Evolutionary conservation across 2,797 vertebrate species (phyloP).

Genomic region (Staurois parvus): DNA sequence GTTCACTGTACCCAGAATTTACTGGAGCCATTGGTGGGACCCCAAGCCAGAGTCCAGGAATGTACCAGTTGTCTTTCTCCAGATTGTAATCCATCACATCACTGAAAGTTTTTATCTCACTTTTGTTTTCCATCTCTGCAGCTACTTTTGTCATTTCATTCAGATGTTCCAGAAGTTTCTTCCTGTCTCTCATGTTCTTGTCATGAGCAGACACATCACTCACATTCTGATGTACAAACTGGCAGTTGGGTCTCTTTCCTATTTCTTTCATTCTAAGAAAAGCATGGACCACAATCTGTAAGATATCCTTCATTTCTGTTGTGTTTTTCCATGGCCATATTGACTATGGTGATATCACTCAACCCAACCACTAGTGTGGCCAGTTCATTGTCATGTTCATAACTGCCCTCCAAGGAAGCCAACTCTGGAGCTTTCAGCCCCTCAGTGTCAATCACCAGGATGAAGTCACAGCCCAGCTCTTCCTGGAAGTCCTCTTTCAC

Average conservation of each 20-base stretch:
- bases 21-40: conserved; percentile 72
- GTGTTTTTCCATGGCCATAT: conserved; percentile 65
- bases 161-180: conserved; percentile 40
- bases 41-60: conserved; percentile 79
- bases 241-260: conserved; percentile 67
- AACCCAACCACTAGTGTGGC: conserved; percentile 71
- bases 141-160: conserved; percentile 64
- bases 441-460: conserved; percentile 39
- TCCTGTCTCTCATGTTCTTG: conserved; percentile 44
- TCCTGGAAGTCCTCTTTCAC: conserved; percentile 16
- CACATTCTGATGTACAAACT: conserved; percentile 67
- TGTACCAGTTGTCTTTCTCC: conserved; percentile 67
- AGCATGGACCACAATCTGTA: conserved; percentile 68
- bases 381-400: conserved; percentile 50
- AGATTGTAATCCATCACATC: conserved; percentile 72
- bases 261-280: conserved; percentile 69
- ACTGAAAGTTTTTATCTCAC: conserved; percentile 63
- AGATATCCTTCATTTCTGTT: conserved; percentile 68
- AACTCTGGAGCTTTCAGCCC: conserved; percentile 38
- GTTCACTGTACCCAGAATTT: conserved; percentile 74
- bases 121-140: conserved; percentile 65
- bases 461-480: conserved; percentile 38
- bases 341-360: conserved; percentile 73
- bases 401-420: conserved; percentile 25
- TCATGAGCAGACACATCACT: conserved; percentile 5